Evolutionary conservation across 1,140 invertebrate species (phyloP), one percentile per base, ranked within the genome.

Genomic region (Pristionchus pacificus): DNA sequence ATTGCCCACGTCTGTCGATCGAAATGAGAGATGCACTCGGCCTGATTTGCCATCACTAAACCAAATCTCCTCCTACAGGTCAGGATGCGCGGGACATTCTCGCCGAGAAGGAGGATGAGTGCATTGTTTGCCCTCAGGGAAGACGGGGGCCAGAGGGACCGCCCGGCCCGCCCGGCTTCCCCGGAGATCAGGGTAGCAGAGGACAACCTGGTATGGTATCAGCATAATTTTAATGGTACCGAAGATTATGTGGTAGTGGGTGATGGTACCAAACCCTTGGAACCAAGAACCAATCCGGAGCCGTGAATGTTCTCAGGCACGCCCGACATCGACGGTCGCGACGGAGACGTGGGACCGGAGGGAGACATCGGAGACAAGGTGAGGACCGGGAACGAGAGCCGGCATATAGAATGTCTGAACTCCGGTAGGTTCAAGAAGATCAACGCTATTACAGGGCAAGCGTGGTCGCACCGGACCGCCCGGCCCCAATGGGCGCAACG

Each of bases 341-440:
- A 75, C 62, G 74, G 74, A 30, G 71, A 72, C 63, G 32, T 77
- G 30, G 71, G 71, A 29, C 68, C 69, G 28, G 74, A 75, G 59
- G 71, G 71, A 58, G 68, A 72, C 24, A 55, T 73, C 59, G 71
- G 71, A 10, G 38, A 49, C 6, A 49, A 49, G 38, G n/a, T n/a
- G n/a, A n/a, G 33, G 28, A 57, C n/a, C 71, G 15, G 65, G 65
- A 64, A 14, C 15, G 49, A 13, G 13, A 27, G 65, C 33, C 10
- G n/a, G 29, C 24, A 55, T 61, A 15, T 33, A 55, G 14, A 13
- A 19, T 14, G 24, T 61, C n/a, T 64, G 71, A 55, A 31, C 64
- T 25, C 57, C 60, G 10, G 71, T 64, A 29, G 31, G 65, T 58
- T 38, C 49, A 66, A 66, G 65, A 66, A 66, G 59, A 29, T 38